Base-by-base conservation (phyloP, 1,140 invertebrate species). In the Drosophila rufa region DNA sequence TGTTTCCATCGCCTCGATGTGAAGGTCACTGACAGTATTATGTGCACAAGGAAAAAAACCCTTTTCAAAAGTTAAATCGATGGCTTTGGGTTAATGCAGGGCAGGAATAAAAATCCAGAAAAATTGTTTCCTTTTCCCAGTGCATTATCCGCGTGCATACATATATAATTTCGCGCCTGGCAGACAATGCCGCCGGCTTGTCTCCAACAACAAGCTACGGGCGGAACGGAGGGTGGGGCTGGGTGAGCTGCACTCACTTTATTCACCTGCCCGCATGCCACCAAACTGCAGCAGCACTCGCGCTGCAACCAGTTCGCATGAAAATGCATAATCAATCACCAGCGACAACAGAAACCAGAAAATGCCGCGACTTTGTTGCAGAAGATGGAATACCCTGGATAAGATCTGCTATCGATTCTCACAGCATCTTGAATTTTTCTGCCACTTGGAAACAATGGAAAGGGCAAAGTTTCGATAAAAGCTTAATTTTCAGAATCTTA, bases 321-420 rank as follows among this genome's bases (percentile, higher is more conserved):
- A 90, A 90, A 90, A 90, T 86, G 79, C 82, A 86, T 90, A 90
- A 90, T 90, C 85, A 90, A 90, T 90, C 85, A 89, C 55, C 83
- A 69, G 73, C 64, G 77, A 80, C 68, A 74, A 76, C 60, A 71
- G 71, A 78, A 65, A 53, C 46, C 50, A 62, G 48, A 53, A 45
- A 45, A 33, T 47, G 11, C 19, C 11, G 33, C 14, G 6, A n/a
- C 19, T 45, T 38, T 9, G 1, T 45, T 1, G 43, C 27, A 43
- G 42, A 38, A 58, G 38, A 60, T 48, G 50, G 25, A 30, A 77
- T 77, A 55, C 75, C 38, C 74, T 76, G 8, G 43, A 56, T 27
- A 51, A 50, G 12, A 43, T 25, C n/a, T 11, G 8, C 6, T 30
- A 46, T 59, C 11, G 38, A 46, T 59, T 22, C 46, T 15, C 1